These are phyloP conservation scores for Himantopus leucocephalus DNA, from an alignment of 2,113 vertebrate species.

Conservation along the genomic window DNA sequence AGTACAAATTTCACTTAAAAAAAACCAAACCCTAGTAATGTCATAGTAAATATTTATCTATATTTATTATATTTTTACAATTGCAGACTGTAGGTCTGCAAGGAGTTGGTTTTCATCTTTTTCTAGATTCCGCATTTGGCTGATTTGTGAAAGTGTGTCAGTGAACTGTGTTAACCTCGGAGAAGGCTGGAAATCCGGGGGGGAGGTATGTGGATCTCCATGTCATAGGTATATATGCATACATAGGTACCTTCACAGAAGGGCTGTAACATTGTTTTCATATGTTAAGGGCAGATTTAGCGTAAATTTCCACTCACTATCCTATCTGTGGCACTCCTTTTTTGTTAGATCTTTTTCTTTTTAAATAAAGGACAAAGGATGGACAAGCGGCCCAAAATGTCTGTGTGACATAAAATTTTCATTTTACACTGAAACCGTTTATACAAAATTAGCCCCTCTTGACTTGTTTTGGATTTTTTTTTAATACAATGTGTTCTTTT, in stretches of 20 bases:
- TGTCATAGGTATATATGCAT: not conserved
- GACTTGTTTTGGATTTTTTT: not conserved
- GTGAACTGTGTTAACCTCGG: not conserved
- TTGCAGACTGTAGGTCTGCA: not conserved
- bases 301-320: not conserved
- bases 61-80: not conserved
- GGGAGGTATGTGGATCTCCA: not conserved
- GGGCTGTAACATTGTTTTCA: not conserved
- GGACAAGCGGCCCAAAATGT: not conserved
- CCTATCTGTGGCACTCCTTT: not conserved
- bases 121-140: conserved; percentile 25
- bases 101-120: not conserved
- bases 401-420: not conserved
- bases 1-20: not conserved
- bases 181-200: not conserved
- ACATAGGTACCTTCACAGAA: not conserved
- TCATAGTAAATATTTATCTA: not conserved
- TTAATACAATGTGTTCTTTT: not conserved
- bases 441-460: not conserved
- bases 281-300: not conserved
- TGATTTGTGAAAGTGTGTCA: not conserved
- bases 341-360: conserved; percentile 1
- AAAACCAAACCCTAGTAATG: not conserved
- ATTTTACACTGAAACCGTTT: not conserved
- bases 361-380: not conserved